Conservation (phyloP, 2,113 vertebrate species). For the Lycocorax pyrrhopterus region DNA sequence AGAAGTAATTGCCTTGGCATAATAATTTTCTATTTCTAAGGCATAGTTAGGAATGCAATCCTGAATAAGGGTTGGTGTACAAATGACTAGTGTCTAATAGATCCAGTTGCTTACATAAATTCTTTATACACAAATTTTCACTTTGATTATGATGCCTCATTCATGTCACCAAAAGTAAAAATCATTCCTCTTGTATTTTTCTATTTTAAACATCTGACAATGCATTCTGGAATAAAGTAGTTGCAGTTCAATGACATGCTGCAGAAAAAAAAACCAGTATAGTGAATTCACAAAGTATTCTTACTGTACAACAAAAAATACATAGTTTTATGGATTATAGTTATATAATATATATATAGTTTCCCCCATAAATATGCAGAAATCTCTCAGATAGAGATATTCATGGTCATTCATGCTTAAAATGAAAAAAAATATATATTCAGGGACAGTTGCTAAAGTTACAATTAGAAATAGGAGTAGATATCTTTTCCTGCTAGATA, state of each 20-base stretch:
- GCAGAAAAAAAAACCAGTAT: background rate
- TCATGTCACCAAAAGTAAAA: slow-evolving; percentile 35
- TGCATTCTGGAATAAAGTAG: slow-evolving; percentile 36
- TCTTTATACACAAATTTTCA: slow-evolving; percentile 24
- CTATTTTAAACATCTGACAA: background rate
- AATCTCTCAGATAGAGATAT: background rate
- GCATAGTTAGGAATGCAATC: slow-evolving; percentile 35
- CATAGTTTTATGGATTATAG: background rate
- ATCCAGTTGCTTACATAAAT: background rate
- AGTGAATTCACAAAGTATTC: background rate
- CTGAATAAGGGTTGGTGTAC: slow-evolving; percentile 21
- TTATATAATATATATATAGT: too few relatives aligned
- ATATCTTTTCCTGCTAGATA: background rate
- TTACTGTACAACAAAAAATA: background rate
- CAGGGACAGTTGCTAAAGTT: background rate
- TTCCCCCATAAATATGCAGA: background rate
- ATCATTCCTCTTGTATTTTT: background rate
- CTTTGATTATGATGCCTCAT: slow-evolving; percentile 38
- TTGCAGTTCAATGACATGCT: slow-evolving; percentile 10
- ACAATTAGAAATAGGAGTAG: background rate
- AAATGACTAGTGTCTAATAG: slow-evolving; percentile 24
- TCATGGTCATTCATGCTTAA: background rate
- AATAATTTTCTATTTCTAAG: slow-evolving; percentile 37
- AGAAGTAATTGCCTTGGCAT: slow-evolving; percentile 25
- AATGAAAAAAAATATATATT: background rate